These are phyloP conservation scores for Menidia menidia DNA, from an alignment of 2,797 vertebrate genomes.

Conservation along the genomic window DNA sequence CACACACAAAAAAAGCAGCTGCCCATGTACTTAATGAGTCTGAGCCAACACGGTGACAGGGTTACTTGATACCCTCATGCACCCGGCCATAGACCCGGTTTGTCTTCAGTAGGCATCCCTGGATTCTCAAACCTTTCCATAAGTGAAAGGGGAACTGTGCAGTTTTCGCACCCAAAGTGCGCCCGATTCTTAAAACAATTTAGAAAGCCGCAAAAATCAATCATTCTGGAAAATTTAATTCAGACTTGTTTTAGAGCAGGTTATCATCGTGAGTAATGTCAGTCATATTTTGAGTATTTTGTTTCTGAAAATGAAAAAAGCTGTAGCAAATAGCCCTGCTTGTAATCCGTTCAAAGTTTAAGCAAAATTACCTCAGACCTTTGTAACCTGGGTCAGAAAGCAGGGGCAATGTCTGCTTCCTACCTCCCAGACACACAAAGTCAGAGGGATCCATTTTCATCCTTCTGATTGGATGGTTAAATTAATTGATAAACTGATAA, in stretches of 20 bases:
- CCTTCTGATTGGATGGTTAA: neutral
- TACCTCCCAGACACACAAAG: neutral
- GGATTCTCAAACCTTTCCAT: conserved; percentile 30
- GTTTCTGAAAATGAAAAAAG: neutral
- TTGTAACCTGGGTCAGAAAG: neutral
- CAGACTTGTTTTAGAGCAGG: neutral
- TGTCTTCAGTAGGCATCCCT: conserved; percentile 59
- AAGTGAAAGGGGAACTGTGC: conserved; percentile 38
- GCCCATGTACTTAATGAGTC: conserved; percentile 36
- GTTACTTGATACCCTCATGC: conserved; percentile 56
- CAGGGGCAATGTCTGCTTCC: neutral
- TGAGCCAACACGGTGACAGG: conserved; percentile 51
- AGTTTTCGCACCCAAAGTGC: neutral
- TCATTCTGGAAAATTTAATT: too few species aligned
- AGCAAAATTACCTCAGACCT: neutral
- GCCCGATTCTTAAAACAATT: neutral
- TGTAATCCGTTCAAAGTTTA: neutral
- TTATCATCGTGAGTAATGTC: neutral
- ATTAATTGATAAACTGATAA: conserved; percentile 4
- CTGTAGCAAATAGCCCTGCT: neutral
- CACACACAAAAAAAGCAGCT: conserved; percentile 29
- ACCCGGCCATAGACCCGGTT: conserved; percentile 39
- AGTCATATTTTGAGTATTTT: neutral
- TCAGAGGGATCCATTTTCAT: neutral
- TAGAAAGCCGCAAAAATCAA: neutral